phyloP scores from a whole-genome alignment of 2,888 invertebrate species.

The Matsumyia berberina region DNA sequence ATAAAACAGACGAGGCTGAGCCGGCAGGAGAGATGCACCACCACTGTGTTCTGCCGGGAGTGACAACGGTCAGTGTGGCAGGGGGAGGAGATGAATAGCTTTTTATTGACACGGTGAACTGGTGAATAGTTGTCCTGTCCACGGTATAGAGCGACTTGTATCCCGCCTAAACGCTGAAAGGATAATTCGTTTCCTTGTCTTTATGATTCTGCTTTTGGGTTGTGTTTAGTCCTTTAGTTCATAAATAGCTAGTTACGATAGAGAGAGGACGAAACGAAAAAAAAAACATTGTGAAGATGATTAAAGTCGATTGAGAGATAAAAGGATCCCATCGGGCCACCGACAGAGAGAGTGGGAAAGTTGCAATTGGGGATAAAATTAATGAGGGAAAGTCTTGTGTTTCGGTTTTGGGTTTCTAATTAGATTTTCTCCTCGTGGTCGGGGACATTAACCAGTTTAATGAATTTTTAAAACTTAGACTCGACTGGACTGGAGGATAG shows the following conservation, averaged over 20 bases:
- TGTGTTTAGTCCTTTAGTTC: constrained; percentile 30
- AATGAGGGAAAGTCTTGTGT: constrained; percentile 9
- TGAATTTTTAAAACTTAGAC: neutral
- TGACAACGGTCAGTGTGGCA: constrained; percentile 58
- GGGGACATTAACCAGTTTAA: neutral
- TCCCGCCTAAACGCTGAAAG: constrained; percentile 60
- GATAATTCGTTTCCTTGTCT: constrained; percentile 30
- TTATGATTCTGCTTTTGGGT: constrained; percentile 14
- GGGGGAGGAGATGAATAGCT: constrained; percentile 43
- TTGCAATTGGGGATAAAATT: constrained; percentile 10
- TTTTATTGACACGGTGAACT: constrained; percentile 72
- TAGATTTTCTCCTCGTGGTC: neutral
- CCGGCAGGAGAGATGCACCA: neutral
- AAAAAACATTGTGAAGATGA: constrained; percentile 1
- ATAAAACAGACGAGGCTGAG: neutral
- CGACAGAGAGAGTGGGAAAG: neutral
- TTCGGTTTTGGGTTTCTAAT: constrained; percentile 21
- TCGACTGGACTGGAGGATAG: no score
- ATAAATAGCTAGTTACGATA: constrained; percentile 16
- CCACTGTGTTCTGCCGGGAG: constrained; percentile 26
- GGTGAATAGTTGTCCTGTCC: constrained; percentile 58
- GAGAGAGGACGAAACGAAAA: constrained; percentile 22
- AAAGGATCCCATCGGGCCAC: constrained; percentile 3
- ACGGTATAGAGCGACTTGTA: constrained; percentile 16
- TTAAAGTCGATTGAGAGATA: constrained; percentile 31